These are phyloP conservation scores for Noctua janthe DNA, from an alignment of 2,888 invertebrate genomes.

Conservation along the genomic window DNA sequence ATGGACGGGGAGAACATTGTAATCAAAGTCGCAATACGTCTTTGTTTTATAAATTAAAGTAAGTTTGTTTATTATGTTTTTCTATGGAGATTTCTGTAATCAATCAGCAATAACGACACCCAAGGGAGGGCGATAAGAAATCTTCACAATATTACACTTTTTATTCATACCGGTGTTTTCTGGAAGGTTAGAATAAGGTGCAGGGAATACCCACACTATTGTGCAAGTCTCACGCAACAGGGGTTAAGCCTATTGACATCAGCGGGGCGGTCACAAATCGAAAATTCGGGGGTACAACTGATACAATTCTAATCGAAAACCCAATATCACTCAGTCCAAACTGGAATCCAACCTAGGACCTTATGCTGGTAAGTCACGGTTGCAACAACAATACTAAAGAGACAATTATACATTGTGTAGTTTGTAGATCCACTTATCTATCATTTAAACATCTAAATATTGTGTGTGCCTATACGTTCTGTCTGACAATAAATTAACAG, in stretches of 20 bases:
- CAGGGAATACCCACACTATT: neutral
- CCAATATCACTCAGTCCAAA: neutral
- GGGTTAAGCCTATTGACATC: neutral
- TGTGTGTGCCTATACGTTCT: neutral
- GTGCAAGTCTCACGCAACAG: neutral
- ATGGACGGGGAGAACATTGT: neutral
- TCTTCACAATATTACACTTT: neutral
- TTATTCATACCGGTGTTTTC: neutral
- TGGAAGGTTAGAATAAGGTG: no score
- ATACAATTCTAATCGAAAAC: neutral
- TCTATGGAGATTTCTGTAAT: conserved; percentile 22
- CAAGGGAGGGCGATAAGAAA: conserved; percentile 6
- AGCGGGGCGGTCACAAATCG: neutral
- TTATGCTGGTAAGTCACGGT: neutral
- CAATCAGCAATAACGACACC: conserved; percentile 37
- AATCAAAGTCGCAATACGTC: neutral
- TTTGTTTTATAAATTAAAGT: conserved; percentile 12
- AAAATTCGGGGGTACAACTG: neutral
- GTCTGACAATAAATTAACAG: conserved; percentile 44
- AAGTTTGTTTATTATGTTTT: no score
- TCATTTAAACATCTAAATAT: neutral
- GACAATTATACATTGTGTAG: neutral
- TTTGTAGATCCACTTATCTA: neutral
- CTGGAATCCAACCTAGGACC: neutral
- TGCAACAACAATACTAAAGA: neutral